A percentile compares a stretch with the other conserved stretches of the same genome.
These are phyloP conservation scores for Petromus typicus DNA, from an alignment of 2,113 vertebrate genomes.

Conservation along the genomic window DNA sequence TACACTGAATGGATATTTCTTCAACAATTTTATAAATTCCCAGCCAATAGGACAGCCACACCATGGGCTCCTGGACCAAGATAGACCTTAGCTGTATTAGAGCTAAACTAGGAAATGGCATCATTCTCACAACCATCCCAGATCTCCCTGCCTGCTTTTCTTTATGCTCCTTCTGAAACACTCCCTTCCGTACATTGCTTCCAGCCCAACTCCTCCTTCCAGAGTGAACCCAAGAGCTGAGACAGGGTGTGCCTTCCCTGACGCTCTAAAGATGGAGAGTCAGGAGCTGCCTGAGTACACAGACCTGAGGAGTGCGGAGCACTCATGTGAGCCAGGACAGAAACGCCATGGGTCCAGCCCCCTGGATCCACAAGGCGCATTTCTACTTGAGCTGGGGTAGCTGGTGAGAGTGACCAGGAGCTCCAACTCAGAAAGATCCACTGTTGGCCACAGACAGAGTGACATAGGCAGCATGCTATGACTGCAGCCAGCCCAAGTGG, in stretches of 20 bases:
- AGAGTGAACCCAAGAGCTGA: not conserved
- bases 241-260: rapidly evolving
- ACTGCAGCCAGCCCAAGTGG: rapidly evolving
- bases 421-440: not conserved
- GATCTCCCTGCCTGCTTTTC: not conserved
- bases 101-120: not conserved
- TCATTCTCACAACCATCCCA: not conserved
- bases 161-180: not conserved
- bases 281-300: not conserved
- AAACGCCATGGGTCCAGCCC: not conserved
- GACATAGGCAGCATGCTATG: rapidly evolving
- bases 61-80: too few species aligned
- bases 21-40: too few species aligned
- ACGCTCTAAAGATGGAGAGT: too few species aligned
- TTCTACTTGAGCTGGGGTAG: not conserved
- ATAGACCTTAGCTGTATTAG: not conserved
- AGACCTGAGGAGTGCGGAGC: not conserved
- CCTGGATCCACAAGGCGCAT: rapidly evolving
- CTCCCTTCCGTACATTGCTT: not conserved
- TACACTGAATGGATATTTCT: not conserved
- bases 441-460: not conserved
- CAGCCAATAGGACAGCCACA: rapidly evolving
- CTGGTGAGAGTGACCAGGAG: not conserved
- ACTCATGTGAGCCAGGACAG: not conserved
- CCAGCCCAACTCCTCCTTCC: too few species aligned